Evolutionary conservation across 2,797 vertebrate genomes (phyloP), one percentile per base, ranked within the genome.

Genomic region (Adrianichthys oophorus): DNA sequence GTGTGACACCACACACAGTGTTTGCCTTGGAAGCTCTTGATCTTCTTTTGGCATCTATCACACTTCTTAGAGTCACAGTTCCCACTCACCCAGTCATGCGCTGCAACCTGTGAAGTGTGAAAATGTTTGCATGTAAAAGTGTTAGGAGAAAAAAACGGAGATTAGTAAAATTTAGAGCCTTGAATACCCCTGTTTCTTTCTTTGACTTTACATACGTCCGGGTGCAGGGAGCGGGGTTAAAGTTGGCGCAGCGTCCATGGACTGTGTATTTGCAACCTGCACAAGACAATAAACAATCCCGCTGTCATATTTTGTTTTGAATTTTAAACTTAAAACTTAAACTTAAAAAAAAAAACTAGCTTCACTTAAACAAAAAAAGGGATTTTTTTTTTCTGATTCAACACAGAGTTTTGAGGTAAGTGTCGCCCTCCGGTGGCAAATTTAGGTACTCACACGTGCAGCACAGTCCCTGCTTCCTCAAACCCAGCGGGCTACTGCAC

Each of bases 1-100:
- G 91, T 90, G 85, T 96, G 95, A 85, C 95, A 98, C 95, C 96
- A 96, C 52, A 95, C 93, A 26, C 96, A 98, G 83, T 93, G 93
- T 79, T 96, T 92, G 44, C 95, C 96, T 0, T 96, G 94, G 76
- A 91, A 92, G 85, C 90, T 94, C 80, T 93, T 94, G 68, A 98
- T 96, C 87, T 95, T 97, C 87, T 94, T 96, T 88, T 97, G 95
- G 88, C 95, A 97, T 48, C 84, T 84, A 54, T 95, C 93, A 32
- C 96, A 98, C 73, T 94, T 94, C 48, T 84, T 89, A 0, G 93
- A 92, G 24, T 93, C 92, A 59, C 95, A 96, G 85, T 94, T 94
- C 49, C 96, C 96, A 76, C 88, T 92, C 70, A 97, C 94, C 95
- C 96, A 98, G 70, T 95, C 89, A 0, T 97, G 96, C 1, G 86